Conservation (phyloP, 2,888 invertebrate genomes). For the Tachina fera region DNA sequence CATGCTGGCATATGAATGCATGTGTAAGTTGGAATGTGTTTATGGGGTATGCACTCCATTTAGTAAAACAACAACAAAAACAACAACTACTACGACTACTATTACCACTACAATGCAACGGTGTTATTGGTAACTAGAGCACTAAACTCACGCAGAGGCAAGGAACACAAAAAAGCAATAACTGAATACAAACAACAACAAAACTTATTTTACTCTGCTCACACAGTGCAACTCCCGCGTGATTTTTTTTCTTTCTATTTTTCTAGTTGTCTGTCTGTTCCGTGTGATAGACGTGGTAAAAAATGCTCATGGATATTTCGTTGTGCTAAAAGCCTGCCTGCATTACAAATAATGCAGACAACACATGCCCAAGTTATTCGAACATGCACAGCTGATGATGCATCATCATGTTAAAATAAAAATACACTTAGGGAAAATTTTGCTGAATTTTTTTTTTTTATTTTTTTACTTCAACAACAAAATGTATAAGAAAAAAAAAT, state of each 20-base stretch:
- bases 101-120: constrained; percentile 47
- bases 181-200: constrained; percentile 14
- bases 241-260: neutral
- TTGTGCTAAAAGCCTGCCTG: constrained; percentile 71
- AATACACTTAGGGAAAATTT: constrained; percentile 61
- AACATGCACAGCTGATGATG: constrained; percentile 59
- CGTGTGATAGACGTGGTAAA: constrained; percentile 20
- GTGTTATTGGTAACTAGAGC: constrained; percentile 66
- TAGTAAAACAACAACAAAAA: constrained; percentile 16
- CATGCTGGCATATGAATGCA: constrained; percentile 33
- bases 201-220: constrained; percentile 6
- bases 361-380: constrained; percentile 27
- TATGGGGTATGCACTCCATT: neutral
- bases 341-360: constrained; percentile 45
- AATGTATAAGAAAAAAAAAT: neutral
- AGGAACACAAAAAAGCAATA: constrained; percentile 15
- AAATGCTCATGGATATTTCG: constrained; percentile 51
- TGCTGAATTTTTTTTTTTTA: neutral
- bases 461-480: neutral
- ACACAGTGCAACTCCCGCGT: constrained; percentile 45
- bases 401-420: constrained; percentile 63
- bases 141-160: constrained; percentile 65
- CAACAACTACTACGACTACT: constrained; percentile 13
- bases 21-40: constrained; percentile 6
- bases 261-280: constrained; percentile 29